These are phyloP conservation scores for Anarsia innoxiella DNA, from an alignment of 2,888 invertebrate genomes.

Conservation along the genomic window DNA sequence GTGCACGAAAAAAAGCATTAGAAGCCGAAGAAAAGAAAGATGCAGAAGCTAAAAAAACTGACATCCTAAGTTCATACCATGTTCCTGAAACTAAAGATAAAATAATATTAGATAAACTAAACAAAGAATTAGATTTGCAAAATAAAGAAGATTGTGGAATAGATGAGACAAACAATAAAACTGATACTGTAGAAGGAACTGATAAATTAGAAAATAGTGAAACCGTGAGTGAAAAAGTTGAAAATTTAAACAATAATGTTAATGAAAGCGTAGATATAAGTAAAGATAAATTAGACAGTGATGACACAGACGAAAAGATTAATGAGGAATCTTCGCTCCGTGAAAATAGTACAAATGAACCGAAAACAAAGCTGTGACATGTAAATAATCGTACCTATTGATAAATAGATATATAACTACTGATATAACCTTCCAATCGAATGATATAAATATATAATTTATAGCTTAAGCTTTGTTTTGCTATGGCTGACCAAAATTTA, in stretches of 20 bases:
- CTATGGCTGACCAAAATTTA: no score
- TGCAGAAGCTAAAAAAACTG: constrained; percentile 25
- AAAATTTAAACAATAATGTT: not conserved
- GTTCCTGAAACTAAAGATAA: constrained; percentile 7
- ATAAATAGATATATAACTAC: no score
- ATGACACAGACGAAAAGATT: no score
- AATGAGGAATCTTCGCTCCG: no score
- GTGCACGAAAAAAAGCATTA: constrained; percentile 44
- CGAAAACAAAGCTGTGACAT: constrained; percentile 4
- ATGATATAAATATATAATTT: no score
- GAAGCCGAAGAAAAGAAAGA: constrained; percentile 44
- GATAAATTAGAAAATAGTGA: not conserved
- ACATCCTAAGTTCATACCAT: constrained; percentile 20
- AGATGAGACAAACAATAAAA: not conserved
- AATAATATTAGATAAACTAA: constrained; percentile 3
- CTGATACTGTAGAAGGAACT: not conserved
- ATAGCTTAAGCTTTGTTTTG: no score
- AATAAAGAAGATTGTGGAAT: not conserved
- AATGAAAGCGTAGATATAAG: no score
- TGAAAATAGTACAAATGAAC: not conserved
- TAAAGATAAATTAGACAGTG: not conserved
- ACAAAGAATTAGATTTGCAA: not conserved
- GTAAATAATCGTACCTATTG: no score
- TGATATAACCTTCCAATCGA: no score
- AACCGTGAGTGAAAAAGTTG: not conserved